Evolutionary conservation across 2,888 invertebrate species (phyloP), one percentile per base, ranked within the genome.

Genomic region (Clivina fossor): DNA sequence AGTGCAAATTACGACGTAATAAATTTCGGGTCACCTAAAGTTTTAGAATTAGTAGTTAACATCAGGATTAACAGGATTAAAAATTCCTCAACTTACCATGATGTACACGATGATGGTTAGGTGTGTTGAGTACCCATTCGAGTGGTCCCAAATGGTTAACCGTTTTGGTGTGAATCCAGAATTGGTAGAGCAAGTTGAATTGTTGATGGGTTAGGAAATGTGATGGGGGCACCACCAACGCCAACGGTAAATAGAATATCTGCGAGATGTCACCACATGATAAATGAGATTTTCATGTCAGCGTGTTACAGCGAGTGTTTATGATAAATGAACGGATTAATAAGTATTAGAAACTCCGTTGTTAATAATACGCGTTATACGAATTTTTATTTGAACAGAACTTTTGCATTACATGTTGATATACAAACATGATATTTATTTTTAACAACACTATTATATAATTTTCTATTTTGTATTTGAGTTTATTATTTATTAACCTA

Each of bases 131-230:
- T 56, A 95, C 76, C 68, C 84, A 87, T 69, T 95, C 94, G 44
- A 95, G 72, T 0, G 92, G 92, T 0, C 94, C 94, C 2, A 94
- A 76, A 47, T 81, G 83, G 64, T 82, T 81, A 63, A 93, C 82
- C 0, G 90, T 80, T 67, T 91, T 86, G 0, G 94, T 94, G 72
- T 95, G 95, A 61, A 94, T 88, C 91, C 93, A 94, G 71, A 93
- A 90, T 79, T 95, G 94, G 76, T 90, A 94, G 28, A 95, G 79
- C 60, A 93, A 79, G 72, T 90, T 93, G 73, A 95, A 88, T 71
- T 93, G 92, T 63, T 89, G 84, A 68, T 95, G 94, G 58, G 88
- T 87, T 61, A 93, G 77, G 68, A 90, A 85, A 56, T 81, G 86
- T 0, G 88, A 81, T 0, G 92, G 90, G 0, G 93, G 91, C 40